Evolutionary conservation across 2,888 invertebrate genomes (phyloP).

Genomic region (Ophion costatus): DNA sequence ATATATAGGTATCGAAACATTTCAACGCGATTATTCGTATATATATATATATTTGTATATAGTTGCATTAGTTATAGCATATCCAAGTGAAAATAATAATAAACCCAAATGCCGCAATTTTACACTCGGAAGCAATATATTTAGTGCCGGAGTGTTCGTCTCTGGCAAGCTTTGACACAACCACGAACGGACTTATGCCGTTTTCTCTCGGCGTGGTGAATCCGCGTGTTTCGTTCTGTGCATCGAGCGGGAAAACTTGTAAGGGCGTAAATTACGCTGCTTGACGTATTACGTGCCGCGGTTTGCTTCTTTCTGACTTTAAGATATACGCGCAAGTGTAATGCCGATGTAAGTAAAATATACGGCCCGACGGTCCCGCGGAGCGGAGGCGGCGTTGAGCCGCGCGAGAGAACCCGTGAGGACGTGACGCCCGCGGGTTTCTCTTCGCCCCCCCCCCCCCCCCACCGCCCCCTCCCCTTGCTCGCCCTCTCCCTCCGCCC

Average conservation of each 20-base stretch:
- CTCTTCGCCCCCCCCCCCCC: constrained; percentile 14
- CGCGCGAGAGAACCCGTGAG: constrained; percentile 62
- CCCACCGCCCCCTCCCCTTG: constrained; percentile 58
- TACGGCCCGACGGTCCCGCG: constrained; percentile 24
- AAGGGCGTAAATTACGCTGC: constrained; percentile 5
- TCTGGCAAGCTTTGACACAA: too few species aligned
- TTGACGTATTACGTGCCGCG: background rate
- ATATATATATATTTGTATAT: too few species aligned
- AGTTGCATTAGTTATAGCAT: background rate
- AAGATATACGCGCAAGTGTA: constrained; percentile 7
- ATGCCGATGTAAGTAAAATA: constrained; percentile 44
- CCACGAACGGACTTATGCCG: background rate
- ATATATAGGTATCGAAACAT: constrained; percentile 13
- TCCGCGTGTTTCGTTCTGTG: background rate
- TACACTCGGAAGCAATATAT: too few species aligned
- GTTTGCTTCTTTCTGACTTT: constrained; percentile 3
- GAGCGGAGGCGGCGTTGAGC: constrained; percentile 46
- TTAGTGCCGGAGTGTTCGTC: too few species aligned
- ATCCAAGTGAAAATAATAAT: background rate
- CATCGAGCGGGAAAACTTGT: background rate
- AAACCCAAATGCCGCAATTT: background rate
- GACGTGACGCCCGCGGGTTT: constrained; percentile 62
- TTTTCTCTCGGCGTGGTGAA: background rate
- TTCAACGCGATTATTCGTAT: background rate
- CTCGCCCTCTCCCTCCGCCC: constrained; percentile 22